Evolutionary conservation across 2,888 invertebrate species (phyloP), one percentile per base, ranked within the genome.

Genomic region (Agrotis segetum): DNA sequence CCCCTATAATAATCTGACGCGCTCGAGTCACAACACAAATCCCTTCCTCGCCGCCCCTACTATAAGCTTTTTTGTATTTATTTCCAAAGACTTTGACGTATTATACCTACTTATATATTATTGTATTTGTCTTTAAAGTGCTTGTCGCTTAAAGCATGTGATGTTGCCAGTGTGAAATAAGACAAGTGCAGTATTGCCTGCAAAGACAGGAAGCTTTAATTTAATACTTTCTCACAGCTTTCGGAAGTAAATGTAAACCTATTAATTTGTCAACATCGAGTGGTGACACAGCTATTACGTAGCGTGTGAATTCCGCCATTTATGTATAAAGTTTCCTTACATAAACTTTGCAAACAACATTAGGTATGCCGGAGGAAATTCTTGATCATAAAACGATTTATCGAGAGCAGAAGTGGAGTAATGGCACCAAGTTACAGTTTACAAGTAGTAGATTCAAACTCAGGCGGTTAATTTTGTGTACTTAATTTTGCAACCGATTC

Each of bases 331-430:
- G 11, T 58, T 19, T 14, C 19, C 44, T 72, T 60, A 72, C 53
- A 64, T 77, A 78, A 72, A 53, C 65, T 60, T 56, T 60, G 60
- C 63, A 59, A 64, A 63, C 16, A 21, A 19, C 59, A 40, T 40
- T 2, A 40, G 67, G 52, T 71, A 68, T 68, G 72, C 61, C 14
- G 64, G 46, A 17, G 52, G 67, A 77, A 83, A 81, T 58, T 65
- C 66, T 81, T 62, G 79, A 77, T 84, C 69, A 73, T 77, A 71
- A 67, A 58, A 49, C 63, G 76, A 67, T 81, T 81, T 81, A 34
- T 34, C 17, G 34, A n/a, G 13, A 56, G 13, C 19, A 56, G 14
- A 34, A 19, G 34, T 19, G 14, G 34, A 11, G 5, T n/a, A 14
- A 13, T 5, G 29, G 29, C 21, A 29, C 17, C 24, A 11, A 21